Base-by-base conservation (phyloP, 2,888 invertebrate species). In the Drosophila niveifrons region DNA sequence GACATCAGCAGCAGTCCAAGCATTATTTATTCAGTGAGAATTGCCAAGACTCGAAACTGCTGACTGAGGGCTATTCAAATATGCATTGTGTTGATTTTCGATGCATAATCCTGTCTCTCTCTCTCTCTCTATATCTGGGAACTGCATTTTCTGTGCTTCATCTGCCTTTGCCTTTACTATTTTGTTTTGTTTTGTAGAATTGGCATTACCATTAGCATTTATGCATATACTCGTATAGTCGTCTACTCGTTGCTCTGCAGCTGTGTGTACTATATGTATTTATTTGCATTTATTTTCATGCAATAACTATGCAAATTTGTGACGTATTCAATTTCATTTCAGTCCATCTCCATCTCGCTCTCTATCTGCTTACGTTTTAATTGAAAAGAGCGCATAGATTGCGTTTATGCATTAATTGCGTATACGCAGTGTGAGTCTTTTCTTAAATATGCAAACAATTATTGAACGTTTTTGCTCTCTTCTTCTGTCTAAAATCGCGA, bases 281-380 rank as follows among this genome's bases (percentile, higher is more conserved):
- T 18, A 29, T 31, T 36, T 41, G 1, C 23, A 39, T 56, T 11
- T 62, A 23, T 63, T 70, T 65, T 29, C 36, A 63, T 56, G 50
- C 75, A 78, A 78, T 74, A 75, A 75, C 75, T 75, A 78, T 78
- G 70, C 62, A 74, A 69, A 78, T 70, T 70, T 55, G n/a, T 44
- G 52, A 6, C 13, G 63, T 62, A 66, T 72, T 67, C 52, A 66
- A 72, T 77, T 75, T 59, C 11, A 64, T 48, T 65, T 67, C 10
- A 13, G 23, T n/a, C 10, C 9, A 8, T 15, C 13, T 1, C 13
- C 7, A 11, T 18, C 11, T 34, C 28, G n/a, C 52, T 11, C 18
- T 8, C 31, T 1, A 1, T 10, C 47, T 23, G 23, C 23, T 23
- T 23, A 23, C 23, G 10, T 47, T 73, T 73, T 73, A 75, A 73